Evolutionary conservation across 2,113 vertebrate species (phyloP), one percentile per base, ranked within the genome.

Genomic region (Dascyllus trimaculatus): DNA sequence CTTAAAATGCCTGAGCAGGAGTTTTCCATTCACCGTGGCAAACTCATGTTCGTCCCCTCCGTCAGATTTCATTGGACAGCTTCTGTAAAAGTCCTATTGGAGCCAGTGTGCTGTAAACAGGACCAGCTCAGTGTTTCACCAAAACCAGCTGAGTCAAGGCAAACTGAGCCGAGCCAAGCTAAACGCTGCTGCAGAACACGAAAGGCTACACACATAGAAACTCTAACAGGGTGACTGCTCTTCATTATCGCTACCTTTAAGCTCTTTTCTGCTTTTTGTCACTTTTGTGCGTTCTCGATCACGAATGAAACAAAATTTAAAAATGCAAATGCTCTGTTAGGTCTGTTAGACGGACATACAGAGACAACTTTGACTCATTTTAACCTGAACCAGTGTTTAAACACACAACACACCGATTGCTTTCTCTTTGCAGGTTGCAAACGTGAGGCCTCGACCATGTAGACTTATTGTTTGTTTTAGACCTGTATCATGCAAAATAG

Each of bases 41-140:
- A 68, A 62, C 65, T 65, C 57, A 0, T 9, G 68, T 63, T 61
- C 38, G 2, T n/a, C 32, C 5, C 9, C 62, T 62, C 29, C 24
- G 26, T 70, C 65, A 10, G 40, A 69, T 17, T 62, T 64, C 46
- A 43, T 18, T 61, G 69, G 53, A 49, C 57, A 18, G 43, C 51
- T 54, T 57, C 61, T 62, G 46, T 61, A 48, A 61, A 75, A 76
- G 52, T 66, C 51, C 9, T 22, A 15, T 24, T 60, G 25, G 60
- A 78, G 73, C 29, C 60, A 48, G 40, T 64, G 85, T 85, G 87
- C 88, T 88, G 63, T 87, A 87, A 89, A 80, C 87, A 80, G 85
- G 87, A 84, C 72, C 6, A 29, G 66, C 56, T 66, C 57, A 52
- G 66, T 35, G 52, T 77, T 63, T 70, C 0, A 52, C 45, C 65